Evolutionary conservation across 2,797 vertebrate genomes (phyloP).

Genomic region (Sebastiscus albofasciatus): DNA sequence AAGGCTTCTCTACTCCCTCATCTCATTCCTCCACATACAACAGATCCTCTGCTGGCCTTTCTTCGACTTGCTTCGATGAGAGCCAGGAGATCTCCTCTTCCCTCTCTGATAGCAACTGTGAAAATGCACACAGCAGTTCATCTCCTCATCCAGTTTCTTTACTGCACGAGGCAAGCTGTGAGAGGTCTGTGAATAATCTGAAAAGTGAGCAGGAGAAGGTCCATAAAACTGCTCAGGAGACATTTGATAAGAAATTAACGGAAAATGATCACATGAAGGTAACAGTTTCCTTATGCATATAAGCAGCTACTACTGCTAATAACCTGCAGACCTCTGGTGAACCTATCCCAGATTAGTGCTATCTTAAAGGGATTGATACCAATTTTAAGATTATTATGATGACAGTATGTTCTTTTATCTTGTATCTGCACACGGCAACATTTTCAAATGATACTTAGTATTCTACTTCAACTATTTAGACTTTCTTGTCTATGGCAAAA

Average conservation of each 20-base stretch:
- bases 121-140: conserved; percentile 1
- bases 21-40: neutral
- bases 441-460: too few relatives aligned
- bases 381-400: neutral
- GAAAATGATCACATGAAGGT: conserved; percentile 55
- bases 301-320: too few relatives aligned
- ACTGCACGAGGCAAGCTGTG: neutral
- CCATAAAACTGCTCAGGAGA: neutral
- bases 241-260: neutral
- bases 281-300: neutral
- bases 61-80: neutral
- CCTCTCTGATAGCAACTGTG: neutral
- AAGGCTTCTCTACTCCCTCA: neutral
- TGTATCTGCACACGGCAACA: too few relatives aligned
- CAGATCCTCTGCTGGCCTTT: neutral
- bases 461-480: neutral
- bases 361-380: neutral
- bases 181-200: neutral
- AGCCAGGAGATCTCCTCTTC: neutral
- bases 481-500: neutral
- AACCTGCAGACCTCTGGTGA: neutral
- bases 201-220: neutral
- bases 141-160: neutral
- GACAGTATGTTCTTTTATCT: neutral
- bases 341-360: neutral